Percentiles rank a stretch among this genome's conserved stretches.
Evolutionary conservation across 1,140 invertebrate species (phyloP).

Genomic region (Antheraea mylitta): DNA sequence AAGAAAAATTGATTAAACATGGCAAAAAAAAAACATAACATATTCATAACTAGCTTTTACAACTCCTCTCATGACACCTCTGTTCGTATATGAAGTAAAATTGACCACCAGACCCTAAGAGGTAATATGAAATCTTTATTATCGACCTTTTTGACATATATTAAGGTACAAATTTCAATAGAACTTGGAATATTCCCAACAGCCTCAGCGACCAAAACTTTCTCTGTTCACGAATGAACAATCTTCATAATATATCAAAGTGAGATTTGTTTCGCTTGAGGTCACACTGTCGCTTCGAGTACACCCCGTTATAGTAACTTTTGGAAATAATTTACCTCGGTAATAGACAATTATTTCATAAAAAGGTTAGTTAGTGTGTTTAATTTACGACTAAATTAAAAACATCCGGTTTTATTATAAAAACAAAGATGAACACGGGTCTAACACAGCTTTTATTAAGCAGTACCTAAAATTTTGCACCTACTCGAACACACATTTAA

Average conservation of each 20-base stretch:
- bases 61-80: too few species aligned
- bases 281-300: constrained; percentile 1
- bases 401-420: too few species aligned
- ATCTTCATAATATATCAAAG: constrained; percentile 25
- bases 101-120: neutral
- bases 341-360: neutral
- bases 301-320: neutral
- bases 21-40: too few species aligned
- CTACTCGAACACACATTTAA: too few species aligned
- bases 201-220: neutral
- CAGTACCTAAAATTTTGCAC: too few species aligned
- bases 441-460: too few species aligned
- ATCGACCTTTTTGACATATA: neutral
- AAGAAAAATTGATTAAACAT: too few species aligned
- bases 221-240: constrained; percentile 15
- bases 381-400: too few species aligned
- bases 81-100: neutral
- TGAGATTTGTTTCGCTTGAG: constrained; percentile 9
- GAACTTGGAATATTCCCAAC: neutral
- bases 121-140: neutral
- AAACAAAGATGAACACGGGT: too few species aligned
- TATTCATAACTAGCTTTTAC: too few species aligned
- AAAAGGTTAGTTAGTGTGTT: too few species aligned
- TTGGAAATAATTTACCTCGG: neutral
- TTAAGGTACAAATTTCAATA: neutral